Evolutionary conservation across 1,140 invertebrate species (phyloP).

Genomic region (Caenorhabditis briggsae): DNA sequence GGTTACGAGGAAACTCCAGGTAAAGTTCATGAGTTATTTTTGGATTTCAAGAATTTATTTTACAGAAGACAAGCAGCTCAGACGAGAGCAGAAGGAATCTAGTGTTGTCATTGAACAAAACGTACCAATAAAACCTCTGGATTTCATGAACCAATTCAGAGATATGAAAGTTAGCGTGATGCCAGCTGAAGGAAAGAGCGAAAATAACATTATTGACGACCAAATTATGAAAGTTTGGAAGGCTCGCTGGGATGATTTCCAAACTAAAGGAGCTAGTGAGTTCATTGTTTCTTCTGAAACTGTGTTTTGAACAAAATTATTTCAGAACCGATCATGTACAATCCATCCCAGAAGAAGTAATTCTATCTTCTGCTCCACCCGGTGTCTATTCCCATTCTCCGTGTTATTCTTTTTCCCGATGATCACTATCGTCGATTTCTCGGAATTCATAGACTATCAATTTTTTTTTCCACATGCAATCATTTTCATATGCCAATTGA

Average conservation of each 20-base stretch:
- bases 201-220: background rate
- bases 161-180: background rate
- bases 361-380: background rate
- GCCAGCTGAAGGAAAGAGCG: background rate
- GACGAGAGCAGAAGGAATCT: background rate
- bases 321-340: conserved; percentile 13
- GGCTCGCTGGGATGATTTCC: background rate
- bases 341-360: background rate
- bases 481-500: background rate
- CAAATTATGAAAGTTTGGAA: background rate
- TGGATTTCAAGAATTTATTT: background rate
- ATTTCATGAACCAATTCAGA: background rate
- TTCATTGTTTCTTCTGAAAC: background rate
- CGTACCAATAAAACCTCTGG: too few relatives aligned
- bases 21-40: background rate
- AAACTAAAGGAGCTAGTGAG: background rate
- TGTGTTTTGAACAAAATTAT: background rate
- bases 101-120: too few relatives aligned
- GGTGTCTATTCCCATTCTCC: background rate
- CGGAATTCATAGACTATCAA: too few relatives aligned
- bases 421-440: too few relatives aligned
- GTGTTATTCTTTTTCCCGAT: background rate
- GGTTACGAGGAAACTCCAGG: conserved; percentile 46
- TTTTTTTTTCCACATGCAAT: background rate
- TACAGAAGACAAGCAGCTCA: conserved; percentile 9